Conservation (phyloP, 1,140 invertebrate species). For the Pseudomyrmex dendroicus region DNA sequence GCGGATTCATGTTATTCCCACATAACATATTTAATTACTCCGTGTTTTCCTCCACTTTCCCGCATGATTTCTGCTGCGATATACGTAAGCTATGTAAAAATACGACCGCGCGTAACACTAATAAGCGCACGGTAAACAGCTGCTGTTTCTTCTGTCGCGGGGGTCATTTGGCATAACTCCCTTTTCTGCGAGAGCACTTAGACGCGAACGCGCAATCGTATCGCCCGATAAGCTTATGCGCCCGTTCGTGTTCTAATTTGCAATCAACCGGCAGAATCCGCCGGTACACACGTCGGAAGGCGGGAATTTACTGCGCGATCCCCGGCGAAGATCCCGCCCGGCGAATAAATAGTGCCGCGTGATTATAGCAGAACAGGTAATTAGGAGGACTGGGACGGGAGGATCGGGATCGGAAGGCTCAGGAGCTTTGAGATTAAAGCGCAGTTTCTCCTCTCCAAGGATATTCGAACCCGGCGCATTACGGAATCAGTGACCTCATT, state of each 20-base stretch:
- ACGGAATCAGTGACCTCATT: slow-evolving; percentile 46
- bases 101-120: neutral
- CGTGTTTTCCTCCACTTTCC: neutral
- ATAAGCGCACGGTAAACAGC: slow-evolving; percentile 27
- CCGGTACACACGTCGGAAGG: slow-evolving; percentile 54
- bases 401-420: neutral
- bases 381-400: slow-evolving; percentile 34
- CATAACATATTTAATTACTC: neutral
- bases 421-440: slow-evolving; percentile 33
- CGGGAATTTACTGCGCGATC: slow-evolving; percentile 61
- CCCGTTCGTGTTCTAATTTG: slow-evolving; percentile 69
- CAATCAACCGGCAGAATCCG: slow-evolving; percentile 64
- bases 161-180: slow-evolving; percentile 44
- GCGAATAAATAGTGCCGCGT: slow-evolving; percentile 55
- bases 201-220: slow-evolving; percentile 65
- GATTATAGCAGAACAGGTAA: slow-evolving; percentile 61
- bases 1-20: neutral
- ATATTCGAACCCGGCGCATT: slow-evolving; percentile 27
- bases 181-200: slow-evolving; percentile 41
- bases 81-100: slow-evolving; percentile 15
- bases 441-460: slow-evolving; percentile 3
- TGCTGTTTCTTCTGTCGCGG: slow-evolving; percentile 22
- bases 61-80: neutral
- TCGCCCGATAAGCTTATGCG: slow-evolving; percentile 63
- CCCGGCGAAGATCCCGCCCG: slow-evolving; percentile 26